Conservation (phyloP, 2,888 invertebrate genomes). For the Andrena bucephala region DNA sequence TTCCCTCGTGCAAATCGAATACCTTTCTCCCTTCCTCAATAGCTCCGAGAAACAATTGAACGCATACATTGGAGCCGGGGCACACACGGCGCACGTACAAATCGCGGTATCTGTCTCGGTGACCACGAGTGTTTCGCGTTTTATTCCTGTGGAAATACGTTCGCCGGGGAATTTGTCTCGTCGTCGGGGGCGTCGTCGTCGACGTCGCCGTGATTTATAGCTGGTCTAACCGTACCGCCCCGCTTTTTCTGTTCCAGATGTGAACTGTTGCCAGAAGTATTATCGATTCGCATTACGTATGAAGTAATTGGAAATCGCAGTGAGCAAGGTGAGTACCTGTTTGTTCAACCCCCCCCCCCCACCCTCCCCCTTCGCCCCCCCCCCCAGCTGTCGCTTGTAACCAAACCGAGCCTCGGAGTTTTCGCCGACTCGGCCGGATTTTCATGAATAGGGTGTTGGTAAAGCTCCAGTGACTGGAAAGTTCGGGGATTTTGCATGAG, state of each 20-base stretch:
- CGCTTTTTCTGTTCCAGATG: slow-evolving; percentile 75
- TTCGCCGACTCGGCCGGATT: not conserved
- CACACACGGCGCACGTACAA: slow-evolving; percentile 31
- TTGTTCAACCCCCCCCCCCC: not conserved
- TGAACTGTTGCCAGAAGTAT: slow-evolving; percentile 78
- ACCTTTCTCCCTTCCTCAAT: slow-evolving; percentile 9
- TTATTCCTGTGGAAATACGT: slow-evolving; percentile 44
- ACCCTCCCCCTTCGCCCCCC: not conserved
- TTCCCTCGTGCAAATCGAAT: not conserved
- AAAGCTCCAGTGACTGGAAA: not conserved
- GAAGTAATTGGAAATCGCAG: slow-evolving; percentile 75
- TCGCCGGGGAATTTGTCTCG: slow-evolving; percentile 49
- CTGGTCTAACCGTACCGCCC: slow-evolving; percentile 28
- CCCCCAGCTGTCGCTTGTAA: not conserved
- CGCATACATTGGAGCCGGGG: slow-evolving; percentile 1
- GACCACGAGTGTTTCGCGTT: slow-evolving; percentile 43
- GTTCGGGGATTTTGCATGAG: not conserved
- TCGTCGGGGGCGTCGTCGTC: slow-evolving; percentile 34
- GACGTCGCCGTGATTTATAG: slow-evolving; percentile 37
- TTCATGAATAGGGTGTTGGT: slow-evolving; percentile 1
- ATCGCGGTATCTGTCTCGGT: slow-evolving; percentile 38
- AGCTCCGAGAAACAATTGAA: slow-evolving; percentile 40
- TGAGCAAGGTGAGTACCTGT: slow-evolving; percentile 70
- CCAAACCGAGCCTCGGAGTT: not conserved
- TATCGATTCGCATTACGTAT: slow-evolving; percentile 77